Percentiles rank a stretch among this genome's conserved stretches.
phyloP scores from a whole-genome alignment of 1,140 invertebrate species.

The Bombus sibiricus region DNA sequence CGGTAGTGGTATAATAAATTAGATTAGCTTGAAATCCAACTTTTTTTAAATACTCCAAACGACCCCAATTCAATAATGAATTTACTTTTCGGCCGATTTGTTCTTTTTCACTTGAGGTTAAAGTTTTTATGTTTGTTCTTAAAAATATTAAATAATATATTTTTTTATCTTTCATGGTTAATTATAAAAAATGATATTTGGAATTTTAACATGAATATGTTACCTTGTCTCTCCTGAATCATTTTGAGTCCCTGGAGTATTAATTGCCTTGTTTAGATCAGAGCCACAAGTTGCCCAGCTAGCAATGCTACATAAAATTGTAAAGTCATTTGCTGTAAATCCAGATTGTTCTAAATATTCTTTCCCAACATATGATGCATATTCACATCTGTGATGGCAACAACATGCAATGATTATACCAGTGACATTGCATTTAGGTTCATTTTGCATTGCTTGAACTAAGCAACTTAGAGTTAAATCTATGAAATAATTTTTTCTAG shows the following conservation, averaged over 20 bases:
- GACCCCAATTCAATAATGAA: constrained; percentile 89
- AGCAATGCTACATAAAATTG: constrained; percentile 89
- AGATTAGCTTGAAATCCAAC: constrained; percentile 85
- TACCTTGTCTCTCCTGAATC: constrained; percentile 1
- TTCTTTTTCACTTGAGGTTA: constrained; percentile 82
- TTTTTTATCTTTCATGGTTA: not conserved
- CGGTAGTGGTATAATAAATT: constrained; percentile 85
- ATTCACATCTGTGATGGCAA: constrained; percentile 93
- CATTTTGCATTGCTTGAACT: constrained; percentile 74
- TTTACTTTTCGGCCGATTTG: constrained; percentile 89
- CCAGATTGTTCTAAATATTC: constrained; percentile 84
- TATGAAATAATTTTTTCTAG: constrained; percentile 71
- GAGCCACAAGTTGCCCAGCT: constrained; percentile 93
- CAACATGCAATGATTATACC: constrained; percentile 92
- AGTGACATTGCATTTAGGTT: constrained; percentile 75
- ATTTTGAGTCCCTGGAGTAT: not conserved
- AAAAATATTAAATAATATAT: constrained; percentile 25
- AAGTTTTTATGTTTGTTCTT: constrained; percentile 12
- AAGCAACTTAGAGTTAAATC: constrained; percentile 89
- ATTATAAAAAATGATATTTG: not conserved
- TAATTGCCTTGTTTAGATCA: constrained; percentile 69
- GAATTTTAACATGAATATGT: no score
- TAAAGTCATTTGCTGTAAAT: constrained; percentile 87
- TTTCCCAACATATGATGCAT: constrained; percentile 87
- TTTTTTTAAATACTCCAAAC: constrained; percentile 85